phyloP scores from a whole-genome alignment of 2,113 vertebrate species.

The Planiliza haematocheilus region DNA sequence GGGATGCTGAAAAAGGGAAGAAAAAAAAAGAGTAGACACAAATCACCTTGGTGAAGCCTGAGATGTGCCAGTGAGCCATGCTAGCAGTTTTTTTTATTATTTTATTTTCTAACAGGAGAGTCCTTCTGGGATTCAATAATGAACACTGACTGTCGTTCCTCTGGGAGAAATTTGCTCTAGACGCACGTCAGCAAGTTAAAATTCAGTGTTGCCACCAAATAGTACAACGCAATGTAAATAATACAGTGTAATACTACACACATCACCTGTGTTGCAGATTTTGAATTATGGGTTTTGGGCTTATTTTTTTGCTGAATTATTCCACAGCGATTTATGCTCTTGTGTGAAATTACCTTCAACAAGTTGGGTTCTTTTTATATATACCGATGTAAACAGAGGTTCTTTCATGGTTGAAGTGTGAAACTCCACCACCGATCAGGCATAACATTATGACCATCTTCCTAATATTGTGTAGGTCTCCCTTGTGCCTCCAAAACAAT shows the following conservation, averaged over 20 bases:
- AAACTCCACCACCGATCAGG: neutral
- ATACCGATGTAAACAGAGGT: slow-evolving; percentile 46
- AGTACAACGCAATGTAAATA: slow-evolving; percentile 34
- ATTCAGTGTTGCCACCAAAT: slow-evolving; percentile 42
- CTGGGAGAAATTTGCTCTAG: slow-evolving; percentile 20
- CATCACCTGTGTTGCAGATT: slow-evolving; percentile 6
- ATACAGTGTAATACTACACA: slow-evolving; percentile 27
- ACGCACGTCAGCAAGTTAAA: slow-evolving; percentile 28
- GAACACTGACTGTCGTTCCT: slow-evolving; percentile 40
- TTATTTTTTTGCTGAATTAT: slow-evolving; percentile 36
- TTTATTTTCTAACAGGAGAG: slow-evolving; percentile 42
- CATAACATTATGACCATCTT: too few species aligned
- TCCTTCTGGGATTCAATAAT: slow-evolving; percentile 36
- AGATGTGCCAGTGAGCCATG: slow-evolving; percentile 33
- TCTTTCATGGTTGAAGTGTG: slow-evolving; percentile 14
- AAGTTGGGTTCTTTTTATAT: slow-evolving; percentile 8
- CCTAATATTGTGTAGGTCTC: too few species aligned
- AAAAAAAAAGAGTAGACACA: slow-evolving; percentile 14
- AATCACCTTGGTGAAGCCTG: slow-evolving; percentile 4
- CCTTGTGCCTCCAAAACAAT: too few species aligned
- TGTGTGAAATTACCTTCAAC: slow-evolving; percentile 8
- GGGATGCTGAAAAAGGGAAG: slow-evolving; percentile 25
- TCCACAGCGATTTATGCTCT: slow-evolving; percentile 44
- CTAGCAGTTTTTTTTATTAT: too few species aligned
- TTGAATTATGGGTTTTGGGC: slow-evolving; percentile 23